Percentiles rank a stretch among this genome's conserved stretches.
Evolutionary conservation across 2,888 invertebrate species (phyloP).

Genomic region (Margaritifera margaritifera): DNA sequence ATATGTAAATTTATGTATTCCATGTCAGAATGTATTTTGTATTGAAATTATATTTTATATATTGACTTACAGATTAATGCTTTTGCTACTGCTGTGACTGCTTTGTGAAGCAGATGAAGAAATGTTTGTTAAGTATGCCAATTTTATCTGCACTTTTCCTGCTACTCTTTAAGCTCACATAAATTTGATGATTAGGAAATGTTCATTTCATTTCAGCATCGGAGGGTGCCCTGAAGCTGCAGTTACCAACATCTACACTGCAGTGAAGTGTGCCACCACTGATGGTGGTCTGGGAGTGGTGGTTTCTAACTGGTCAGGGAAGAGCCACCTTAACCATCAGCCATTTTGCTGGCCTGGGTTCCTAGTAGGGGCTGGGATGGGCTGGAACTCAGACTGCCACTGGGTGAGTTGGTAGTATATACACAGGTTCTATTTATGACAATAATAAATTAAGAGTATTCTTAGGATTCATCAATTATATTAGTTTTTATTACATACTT

Average conservation of each 20-base stretch:
- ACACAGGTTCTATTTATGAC: neutral
- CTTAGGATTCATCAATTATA: neutral
- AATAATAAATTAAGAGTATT: neutral
- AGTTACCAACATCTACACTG: constrained; percentile 77
- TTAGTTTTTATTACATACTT: too few species aligned
- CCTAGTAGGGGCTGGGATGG: constrained; percentile 76
- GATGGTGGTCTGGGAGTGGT: constrained; percentile 76
- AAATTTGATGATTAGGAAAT: neutral
- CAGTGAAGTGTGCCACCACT: constrained; percentile 75
- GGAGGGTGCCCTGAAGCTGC: constrained; percentile 79
- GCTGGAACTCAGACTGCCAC: constrained; percentile 77
- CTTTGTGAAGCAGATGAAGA: too few species aligned
- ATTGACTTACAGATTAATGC: too few species aligned
- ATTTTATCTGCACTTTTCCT: too few species aligned
- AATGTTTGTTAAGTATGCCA: too few species aligned
- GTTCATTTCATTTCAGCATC: constrained; percentile 68
- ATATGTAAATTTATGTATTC: too few species aligned
- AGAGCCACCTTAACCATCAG: constrained; percentile 77
- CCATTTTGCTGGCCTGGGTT: constrained; percentile 78
- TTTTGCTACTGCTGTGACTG: too few species aligned
- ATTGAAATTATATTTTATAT: too few species aligned
- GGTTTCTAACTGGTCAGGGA: constrained; percentile 78
- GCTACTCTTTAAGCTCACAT: neutral
- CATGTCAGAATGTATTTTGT: too few species aligned
- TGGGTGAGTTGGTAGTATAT: constrained; percentile 63